Percentiles rank a stretch among this genome's conserved stretches.
Conservation (phyloP, 2,113 vertebrate genomes). For the Corythoichthys intestinalis region DNA sequence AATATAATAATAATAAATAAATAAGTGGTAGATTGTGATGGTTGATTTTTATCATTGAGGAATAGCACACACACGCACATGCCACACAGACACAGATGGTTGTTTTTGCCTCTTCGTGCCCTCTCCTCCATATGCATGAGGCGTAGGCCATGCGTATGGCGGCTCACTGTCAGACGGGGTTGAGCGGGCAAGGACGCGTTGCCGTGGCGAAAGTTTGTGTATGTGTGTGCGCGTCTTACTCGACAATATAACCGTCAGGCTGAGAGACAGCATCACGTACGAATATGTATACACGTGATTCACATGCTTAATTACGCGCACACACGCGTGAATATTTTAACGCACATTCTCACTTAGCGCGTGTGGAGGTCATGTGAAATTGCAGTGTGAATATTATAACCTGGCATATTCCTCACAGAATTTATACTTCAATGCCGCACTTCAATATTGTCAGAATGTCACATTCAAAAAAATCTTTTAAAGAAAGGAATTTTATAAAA, state of each 20-base stretch:
- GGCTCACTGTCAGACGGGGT: conserved; percentile 67
- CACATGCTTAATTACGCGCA: conserved; percentile 6
- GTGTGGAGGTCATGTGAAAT: neutral
- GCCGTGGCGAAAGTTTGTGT: conserved; percentile 21
- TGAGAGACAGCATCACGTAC: conserved; percentile 56
- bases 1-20: conserved; percentile 15
- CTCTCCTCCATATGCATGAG: conserved; percentile 74
- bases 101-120: conserved; percentile 55
- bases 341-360: neutral
- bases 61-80: neutral
- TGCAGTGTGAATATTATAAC: neutral
- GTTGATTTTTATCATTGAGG: conserved; percentile 22
- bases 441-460: neutral
- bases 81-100: conserved; percentile 33
- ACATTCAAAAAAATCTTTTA: neutral
- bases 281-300: conserved; percentile 14
- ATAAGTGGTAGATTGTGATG: conserved; percentile 31
- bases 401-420: neutral
- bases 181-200: conserved; percentile 67
- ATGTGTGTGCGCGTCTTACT: conserved; percentile 28
- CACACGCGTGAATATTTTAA: neutral
- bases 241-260: conserved; percentile 58
- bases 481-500: neutral
- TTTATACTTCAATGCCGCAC: neutral
- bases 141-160: conserved; percentile 57